Conservation (phyloP, 2,113 vertebrate species). For the Xiphophorus maculatus region DNA sequence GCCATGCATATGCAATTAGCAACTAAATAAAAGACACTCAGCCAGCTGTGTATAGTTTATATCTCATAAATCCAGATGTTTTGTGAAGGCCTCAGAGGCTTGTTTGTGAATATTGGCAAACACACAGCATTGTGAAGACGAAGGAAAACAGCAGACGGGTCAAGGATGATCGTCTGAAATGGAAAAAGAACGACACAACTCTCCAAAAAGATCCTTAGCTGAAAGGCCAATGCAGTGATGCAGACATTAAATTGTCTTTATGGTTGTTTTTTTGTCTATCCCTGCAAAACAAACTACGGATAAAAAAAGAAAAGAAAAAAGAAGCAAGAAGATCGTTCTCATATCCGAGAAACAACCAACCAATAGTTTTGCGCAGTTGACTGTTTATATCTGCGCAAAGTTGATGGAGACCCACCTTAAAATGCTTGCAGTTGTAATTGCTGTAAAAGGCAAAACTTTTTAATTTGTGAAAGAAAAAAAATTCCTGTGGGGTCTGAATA, state of each 20-base stretch:
- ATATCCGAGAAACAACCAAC: not conserved
- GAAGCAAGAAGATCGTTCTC: not conserved
- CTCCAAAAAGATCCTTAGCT: not conserved
- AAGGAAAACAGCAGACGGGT: not conserved
- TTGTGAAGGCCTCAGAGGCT: not conserved
- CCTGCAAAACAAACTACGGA: too few relatives aligned
- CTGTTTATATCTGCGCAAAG: not conserved
- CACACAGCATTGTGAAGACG: not conserved
- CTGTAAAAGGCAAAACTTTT: too few relatives aligned
- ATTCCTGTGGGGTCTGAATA: not conserved
- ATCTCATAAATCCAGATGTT: not conserved
- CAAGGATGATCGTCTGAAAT: not conserved
- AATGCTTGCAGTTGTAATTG: too few relatives aligned
- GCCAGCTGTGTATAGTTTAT: not conserved
- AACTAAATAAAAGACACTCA: not conserved
- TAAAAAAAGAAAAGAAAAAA: too few relatives aligned
- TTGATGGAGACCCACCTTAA: not conserved
- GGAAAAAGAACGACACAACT: not conserved
- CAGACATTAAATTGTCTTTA: too few relatives aligned
- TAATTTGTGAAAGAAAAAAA: slow-evolving; percentile 2
- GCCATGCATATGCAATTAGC: not conserved
- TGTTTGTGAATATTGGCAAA: not conserved
- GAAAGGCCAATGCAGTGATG: not conserved
- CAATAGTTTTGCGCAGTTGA: not conserved
- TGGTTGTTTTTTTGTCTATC: too few relatives aligned